Base-by-base conservation (phyloP, 2,113 vertebrate species). In the Meriones unguiculatus region DNA sequence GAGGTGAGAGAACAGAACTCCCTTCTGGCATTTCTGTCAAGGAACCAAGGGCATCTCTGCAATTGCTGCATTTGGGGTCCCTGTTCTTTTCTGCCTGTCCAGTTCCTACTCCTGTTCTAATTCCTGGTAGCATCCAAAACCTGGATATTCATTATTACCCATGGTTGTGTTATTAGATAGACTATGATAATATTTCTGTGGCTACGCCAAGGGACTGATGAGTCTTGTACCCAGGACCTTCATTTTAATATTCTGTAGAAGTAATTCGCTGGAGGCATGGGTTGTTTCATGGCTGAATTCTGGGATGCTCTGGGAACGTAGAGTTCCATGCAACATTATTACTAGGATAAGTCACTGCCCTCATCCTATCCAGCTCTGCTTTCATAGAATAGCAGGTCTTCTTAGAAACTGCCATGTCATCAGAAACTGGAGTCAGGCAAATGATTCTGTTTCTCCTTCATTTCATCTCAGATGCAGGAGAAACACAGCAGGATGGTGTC, bases 381-480 rank as follows among this genome's bases (percentile, higher is more conserved):
- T 94, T 24, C 65, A 57, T 75, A 50, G 46, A 94, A 75, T 13
- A 28, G 67, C n/a, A 50, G 54, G 18, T 57, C 77, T 86, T 95
- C 65, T 9, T 59, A 24, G 77, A 32, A 84, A 80, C 38, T 69
- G 13, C 62, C 22, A 20, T 11, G 64, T 76, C 24, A 9, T 88
- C 50, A 75, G 35, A 20, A 46, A n/a, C 15, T n/a, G 13, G 35
- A 28, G 38, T 28, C 67, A 38, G 17, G n/a, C 25, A 72, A 78
- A 25, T 88, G 52, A 57, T 77, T 70, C 41, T 15, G 13, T 5
- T 22, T 72, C 59, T n/a, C 18, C 52, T 72, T 84, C 17, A 57
- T 93, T 84, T 84, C 87, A 64, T 5, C 18, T 76, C 41, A 91
- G 76, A 88, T 50, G 64, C 32, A 78, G 76, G 73, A 87, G 87